Evolutionary conservation across 1,140 invertebrate species (phyloP), one percentile per base, ranked within the genome.

Genomic region (Camponotus pennsylvanicus): DNA sequence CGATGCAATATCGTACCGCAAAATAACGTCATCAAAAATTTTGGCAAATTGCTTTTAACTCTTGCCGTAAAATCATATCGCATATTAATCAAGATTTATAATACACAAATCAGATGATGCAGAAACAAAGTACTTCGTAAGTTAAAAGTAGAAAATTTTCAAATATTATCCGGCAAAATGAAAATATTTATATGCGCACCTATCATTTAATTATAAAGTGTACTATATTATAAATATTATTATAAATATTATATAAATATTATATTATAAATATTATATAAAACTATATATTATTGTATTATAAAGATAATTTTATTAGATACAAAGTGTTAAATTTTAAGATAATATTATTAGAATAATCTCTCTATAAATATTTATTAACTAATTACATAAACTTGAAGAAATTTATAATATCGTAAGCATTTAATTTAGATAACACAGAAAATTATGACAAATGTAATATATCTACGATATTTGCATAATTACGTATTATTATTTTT

Each of bases 21-120:
- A 82, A 71, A 82, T 82, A 82, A 73, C 27, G 37, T 82, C 37
- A 73, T 82, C 37, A 32, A 82, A 71, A 82, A 73, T 82, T 82
- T 82, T 82, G 37, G 79, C 45, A 82, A 82, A 71, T 82, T 82
- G 13, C 37, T 1, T 71, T 71, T 11, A 27, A 15, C 37, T 1
- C 52, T 27, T 57, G 52, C 15, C 66, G 11, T 18, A 34, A 82
- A 71, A 73, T 82, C 66, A 69, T 27, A 40, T 73, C 79, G 37
- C 67, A 59, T 82, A 73, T 73, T 73, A 82, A 82, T 82, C 0
- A 55, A 59, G 45, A 82, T 71, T 57, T 82, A 59, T 40, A 40
- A 32, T 27, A 27, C 27, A 18, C 18, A 80, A 80, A 66, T 78
- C 61, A 49, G n/a, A 37, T 15, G 59, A 3, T 57, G 21, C n/a